Conservation (phyloP, 1,140 invertebrate species). For the Eumaeus atala region DNA sequence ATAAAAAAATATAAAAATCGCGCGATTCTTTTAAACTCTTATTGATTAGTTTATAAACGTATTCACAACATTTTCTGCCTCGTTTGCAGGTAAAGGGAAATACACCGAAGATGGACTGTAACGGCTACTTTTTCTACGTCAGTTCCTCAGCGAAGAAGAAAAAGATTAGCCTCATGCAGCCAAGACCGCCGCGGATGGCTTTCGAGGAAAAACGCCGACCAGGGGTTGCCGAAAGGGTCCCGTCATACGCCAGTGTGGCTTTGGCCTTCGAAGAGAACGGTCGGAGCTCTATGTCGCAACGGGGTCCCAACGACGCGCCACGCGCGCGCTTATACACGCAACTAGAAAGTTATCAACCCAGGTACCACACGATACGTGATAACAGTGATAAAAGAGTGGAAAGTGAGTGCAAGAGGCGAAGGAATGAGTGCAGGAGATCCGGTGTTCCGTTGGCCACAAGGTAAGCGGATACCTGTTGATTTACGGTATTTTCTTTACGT, state of each 20-base stretch:
- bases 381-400: conserved; percentile 63
- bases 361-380: conserved; percentile 70
- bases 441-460: conserved; percentile 38
- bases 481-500: conserved; percentile 12
- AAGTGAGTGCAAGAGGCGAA: conserved; percentile 53
- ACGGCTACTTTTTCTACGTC: conserved; percentile 70
- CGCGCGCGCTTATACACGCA: conserved; percentile 58
- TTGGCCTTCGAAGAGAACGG: conserved; percentile 40
- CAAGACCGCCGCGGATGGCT: conserved; percentile 58
- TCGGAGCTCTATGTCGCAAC: conserved; percentile 51
- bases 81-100: conserved; percentile 65
- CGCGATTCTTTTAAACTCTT: no score
- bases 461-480: conserved; percentile 34
- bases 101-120: conserved; percentile 68
- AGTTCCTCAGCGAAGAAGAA: conserved; percentile 71
- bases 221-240: conserved; percentile 47
- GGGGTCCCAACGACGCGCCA: conserved; percentile 44
- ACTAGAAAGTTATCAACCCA: conserved; percentile 72
- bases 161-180: conserved; percentile 70
- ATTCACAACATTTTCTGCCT: conserved; percentile 7
- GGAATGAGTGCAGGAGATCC: conserved; percentile 47
- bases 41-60: neutral
- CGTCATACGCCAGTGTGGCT: conserved; percentile 43
- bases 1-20: no score
- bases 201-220: conserved; percentile 61